Evolutionary conservation across 2,113 vertebrate genomes (phyloP).

Genomic region (Gopherus flavomarginatus): DNA sequence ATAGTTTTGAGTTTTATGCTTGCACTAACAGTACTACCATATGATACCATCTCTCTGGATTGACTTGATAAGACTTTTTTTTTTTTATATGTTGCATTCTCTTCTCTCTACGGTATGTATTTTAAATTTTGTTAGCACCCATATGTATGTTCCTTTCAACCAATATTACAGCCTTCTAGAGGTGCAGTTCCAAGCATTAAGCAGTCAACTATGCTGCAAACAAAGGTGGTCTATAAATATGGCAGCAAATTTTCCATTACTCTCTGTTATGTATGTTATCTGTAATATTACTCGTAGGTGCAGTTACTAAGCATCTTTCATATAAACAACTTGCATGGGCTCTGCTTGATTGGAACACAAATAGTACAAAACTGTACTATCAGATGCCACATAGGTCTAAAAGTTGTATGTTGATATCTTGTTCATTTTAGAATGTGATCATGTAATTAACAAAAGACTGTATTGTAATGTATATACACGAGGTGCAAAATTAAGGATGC

Average conservation of each 20-base stretch:
- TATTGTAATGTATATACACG: neutral
- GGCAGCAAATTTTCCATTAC: neutral
- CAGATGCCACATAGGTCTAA: neutral
- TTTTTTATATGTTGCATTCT: neutral
- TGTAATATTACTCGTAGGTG: neutral
- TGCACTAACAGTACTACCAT: neutral
- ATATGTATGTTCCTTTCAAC: neutral
- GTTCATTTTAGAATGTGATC: neutral
- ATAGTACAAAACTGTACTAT: neutral
- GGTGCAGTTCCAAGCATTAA: neutral
- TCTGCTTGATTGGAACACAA: neutral
- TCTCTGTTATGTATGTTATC: neutral
- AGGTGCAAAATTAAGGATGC: neutral
- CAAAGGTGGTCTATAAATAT: neutral
- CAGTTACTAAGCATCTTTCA: neutral
- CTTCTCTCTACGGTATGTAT: neutral
- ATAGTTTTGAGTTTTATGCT: neutral
- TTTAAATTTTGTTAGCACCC: neutral
- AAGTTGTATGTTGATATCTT: neutral
- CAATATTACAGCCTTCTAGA: neutral
- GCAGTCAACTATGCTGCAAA: neutral
- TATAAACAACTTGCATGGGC: neutral
- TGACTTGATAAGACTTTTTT: neutral
- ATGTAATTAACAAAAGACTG: neutral
- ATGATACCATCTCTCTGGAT: neutral